These are phyloP conservation scores for Syrrhaptes paradoxus DNA, from an alignment of 2,113 vertebrate genomes.

Conservation along the genomic window DNA sequence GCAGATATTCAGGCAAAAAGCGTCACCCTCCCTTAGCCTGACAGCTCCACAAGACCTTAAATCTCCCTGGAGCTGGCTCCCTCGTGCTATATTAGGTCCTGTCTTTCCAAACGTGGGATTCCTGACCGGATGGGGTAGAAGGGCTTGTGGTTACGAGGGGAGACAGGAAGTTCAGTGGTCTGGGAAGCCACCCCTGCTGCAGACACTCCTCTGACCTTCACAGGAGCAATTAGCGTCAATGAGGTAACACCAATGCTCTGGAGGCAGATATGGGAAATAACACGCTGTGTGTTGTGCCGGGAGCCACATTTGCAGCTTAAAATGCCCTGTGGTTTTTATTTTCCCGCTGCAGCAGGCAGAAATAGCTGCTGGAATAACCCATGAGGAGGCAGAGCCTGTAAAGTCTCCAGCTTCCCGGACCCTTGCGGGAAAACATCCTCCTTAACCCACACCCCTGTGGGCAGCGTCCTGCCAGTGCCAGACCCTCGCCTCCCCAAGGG, in stretches of 20 bases:
- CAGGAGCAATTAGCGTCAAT: not conserved
- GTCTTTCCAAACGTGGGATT: not conserved
- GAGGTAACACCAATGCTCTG: not conserved
- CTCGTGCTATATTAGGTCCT: not conserved
- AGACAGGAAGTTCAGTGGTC: not conserved
- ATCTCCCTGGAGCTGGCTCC: not conserved
- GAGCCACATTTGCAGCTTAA: not conserved
- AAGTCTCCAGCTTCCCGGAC: not conserved
- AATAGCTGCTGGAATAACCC: not conserved
- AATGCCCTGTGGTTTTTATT: not conserved
- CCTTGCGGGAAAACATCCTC: not conserved
- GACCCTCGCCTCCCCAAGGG: not conserved
- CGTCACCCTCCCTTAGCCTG: not conserved
- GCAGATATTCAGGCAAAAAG: not conserved
- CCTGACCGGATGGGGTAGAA: not conserved
- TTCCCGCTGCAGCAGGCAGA: not conserved
- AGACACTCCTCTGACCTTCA: not conserved
- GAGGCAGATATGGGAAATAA: slow-evolving; percentile 1
- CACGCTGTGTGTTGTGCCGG: not conserved
- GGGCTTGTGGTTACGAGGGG: not conserved
- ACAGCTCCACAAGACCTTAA: not conserved
- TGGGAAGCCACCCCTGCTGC: not conserved
- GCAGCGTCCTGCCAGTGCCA: too few relatives aligned
- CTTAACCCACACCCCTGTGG: rapidly evolving
- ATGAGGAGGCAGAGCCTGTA: not conserved